Evolutionary conservation across 2,888 invertebrate genomes (phyloP).

Genomic region (Heliconius hortense): DNA sequence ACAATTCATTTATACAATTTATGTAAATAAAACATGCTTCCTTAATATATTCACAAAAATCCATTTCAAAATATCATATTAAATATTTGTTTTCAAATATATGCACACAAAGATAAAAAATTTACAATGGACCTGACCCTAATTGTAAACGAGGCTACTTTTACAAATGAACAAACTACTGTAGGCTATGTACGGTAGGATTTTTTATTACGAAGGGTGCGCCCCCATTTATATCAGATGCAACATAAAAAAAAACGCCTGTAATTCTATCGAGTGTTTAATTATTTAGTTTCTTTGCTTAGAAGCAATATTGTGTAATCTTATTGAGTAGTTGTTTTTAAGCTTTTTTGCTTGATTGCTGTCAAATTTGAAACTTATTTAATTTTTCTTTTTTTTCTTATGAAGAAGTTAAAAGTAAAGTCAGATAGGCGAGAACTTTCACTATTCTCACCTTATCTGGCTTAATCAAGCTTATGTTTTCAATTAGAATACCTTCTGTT

Average conservation of each 20-base stretch:
- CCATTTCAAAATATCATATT: not conserved
- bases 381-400: not conserved
- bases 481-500: slow-evolving; percentile 26
- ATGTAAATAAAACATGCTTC: not conserved
- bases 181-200: slow-evolving; percentile 39
- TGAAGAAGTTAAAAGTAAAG: not conserved
- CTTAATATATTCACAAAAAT: not conserved
- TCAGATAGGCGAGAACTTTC: not conserved
- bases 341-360: too few species aligned
- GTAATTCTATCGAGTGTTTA: slow-evolving; percentile 22
- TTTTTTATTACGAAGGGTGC: slow-evolving; percentile 52
- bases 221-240: slow-evolving; percentile 44
- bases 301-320: too few species aligned
- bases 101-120: slow-evolving; percentile 43
- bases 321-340: not conserved
- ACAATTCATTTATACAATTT: not conserved
- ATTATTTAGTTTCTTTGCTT: slow-evolving; percentile 10
- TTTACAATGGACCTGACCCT: slow-evolving; percentile 54
- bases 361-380: not conserved
- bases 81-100: slow-evolving; percentile 22
- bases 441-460: not conserved
- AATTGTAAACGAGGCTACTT: slow-evolving; percentile 65
- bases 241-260: slow-evolving; percentile 25
- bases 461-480: not conserved
- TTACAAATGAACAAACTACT: slow-evolving; percentile 63